Percentiles rank a stretch among this genome's conserved stretches.
Evolutionary conservation across 2,888 invertebrate species (phyloP).

Genomic region (Lacanobia wlatinum): DNA sequence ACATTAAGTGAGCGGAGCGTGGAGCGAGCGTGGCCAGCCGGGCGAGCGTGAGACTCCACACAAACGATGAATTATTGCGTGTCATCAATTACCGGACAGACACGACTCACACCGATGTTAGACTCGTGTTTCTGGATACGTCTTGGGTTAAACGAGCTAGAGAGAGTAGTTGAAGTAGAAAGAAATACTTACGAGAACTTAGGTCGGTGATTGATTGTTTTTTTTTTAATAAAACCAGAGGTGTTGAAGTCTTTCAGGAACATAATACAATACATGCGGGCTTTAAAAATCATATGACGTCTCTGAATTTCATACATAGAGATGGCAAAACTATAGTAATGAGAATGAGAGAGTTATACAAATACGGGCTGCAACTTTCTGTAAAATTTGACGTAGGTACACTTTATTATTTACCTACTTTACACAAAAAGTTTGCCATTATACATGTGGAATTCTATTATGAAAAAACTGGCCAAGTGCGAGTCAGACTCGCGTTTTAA

Average conservation of each 20-base stretch:
- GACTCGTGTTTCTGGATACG: constrained; percentile 60
- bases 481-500: too few species aligned
- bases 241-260: not conserved
- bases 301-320: constrained; percentile 3
- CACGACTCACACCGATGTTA: constrained; percentile 71
- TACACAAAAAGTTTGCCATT: not conserved
- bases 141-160: constrained; percentile 18
- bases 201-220: not conserved
- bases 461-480: too few species aligned
- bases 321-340: not conserved
- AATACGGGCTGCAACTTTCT: not conserved
- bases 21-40: constrained; percentile 61
- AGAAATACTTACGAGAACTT: not conserved
- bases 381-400: too few species aligned
- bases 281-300: not conserved
- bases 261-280: not conserved
- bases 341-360: not conserved
- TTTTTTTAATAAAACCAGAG: not conserved
- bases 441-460: not conserved
- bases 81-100: constrained; percentile 88
- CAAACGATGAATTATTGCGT: constrained; percentile 89
- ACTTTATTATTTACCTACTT: not conserved
- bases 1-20: constrained; percentile 64
- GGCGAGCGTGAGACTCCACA: constrained; percentile 84
- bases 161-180: not conserved